Percentiles rank a stretch among this genome's conserved stretches.
phyloP scores from a whole-genome alignment of 2,797 vertebrate species.

The Chelon labrosus region DNA sequence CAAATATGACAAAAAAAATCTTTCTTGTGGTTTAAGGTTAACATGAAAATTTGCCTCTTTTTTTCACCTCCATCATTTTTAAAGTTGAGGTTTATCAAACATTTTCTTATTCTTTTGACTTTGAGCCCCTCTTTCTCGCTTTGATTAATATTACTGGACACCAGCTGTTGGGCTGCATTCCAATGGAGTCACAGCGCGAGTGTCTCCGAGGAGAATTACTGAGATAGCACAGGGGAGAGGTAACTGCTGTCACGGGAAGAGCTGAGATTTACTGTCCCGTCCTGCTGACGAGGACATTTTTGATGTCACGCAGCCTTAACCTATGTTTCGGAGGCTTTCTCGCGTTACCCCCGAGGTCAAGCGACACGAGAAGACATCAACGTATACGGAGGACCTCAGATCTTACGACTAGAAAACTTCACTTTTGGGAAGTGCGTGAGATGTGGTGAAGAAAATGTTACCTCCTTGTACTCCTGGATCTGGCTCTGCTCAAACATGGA shows the following conservation, averaged over 20 bases:
- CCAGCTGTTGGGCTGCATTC: slow-evolving; percentile 78
- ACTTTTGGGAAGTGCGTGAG: neutral
- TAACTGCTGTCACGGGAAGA: slow-evolving; percentile 56
- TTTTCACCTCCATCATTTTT: too few relatives aligned
- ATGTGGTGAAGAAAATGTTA: slow-evolving; percentile 61
- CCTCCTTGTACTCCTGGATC: slow-evolving; percentile 98
- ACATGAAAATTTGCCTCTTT: too few relatives aligned
- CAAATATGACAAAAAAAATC: neutral
- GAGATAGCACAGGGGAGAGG: slow-evolving; percentile 35
- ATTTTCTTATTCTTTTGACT: slow-evolving; percentile 32
- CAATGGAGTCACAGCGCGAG: slow-evolving; percentile 59
- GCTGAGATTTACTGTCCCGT: slow-evolving; percentile 60
- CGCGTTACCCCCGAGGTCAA: slow-evolving; percentile 30
- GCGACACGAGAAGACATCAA: slow-evolving; percentile 4
- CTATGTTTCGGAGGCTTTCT: slow-evolving; percentile 7
- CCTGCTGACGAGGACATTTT: slow-evolving; percentile 44
- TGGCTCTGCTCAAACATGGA: slow-evolving; percentile 98
- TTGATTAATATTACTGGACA: slow-evolving; percentile 46
- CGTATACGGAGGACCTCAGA: neutral
- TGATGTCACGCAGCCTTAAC: slow-evolving; percentile 7
- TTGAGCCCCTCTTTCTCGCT: slow-evolving; percentile 39
- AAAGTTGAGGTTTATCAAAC: neutral
- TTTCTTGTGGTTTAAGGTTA: neutral
- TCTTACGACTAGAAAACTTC: neutral
- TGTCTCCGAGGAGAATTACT: slow-evolving; percentile 56